Percentiles rank a stretch among this genome's conserved stretches.
These are phyloP conservation scores for Ptiloglossa arizonensis DNA, from an alignment of 1,140 invertebrate genomes.

Conservation along the genomic window DNA sequence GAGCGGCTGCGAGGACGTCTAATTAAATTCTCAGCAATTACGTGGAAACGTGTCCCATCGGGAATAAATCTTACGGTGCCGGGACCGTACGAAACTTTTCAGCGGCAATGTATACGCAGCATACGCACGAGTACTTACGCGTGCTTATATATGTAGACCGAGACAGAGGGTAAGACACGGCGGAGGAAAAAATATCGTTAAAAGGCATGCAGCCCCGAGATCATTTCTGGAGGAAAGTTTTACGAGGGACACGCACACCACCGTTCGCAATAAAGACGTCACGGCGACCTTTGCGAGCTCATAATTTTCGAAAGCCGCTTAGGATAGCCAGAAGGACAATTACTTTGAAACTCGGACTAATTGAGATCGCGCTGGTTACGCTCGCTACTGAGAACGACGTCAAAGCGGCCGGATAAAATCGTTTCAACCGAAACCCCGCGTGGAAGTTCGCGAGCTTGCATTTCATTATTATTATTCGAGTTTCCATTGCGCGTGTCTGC, in stretches of 20 bases:
- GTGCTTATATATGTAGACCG: too few relatives aligned
- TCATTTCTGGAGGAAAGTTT: slow-evolving; percentile 49
- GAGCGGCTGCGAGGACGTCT: too few relatives aligned
- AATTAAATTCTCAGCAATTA: too few relatives aligned
- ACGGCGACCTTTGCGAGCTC: slow-evolving; percentile 14
- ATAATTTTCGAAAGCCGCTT: slow-evolving; percentile 38
- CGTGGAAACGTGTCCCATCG: too few relatives aligned
- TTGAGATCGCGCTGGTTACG: slow-evolving; percentile 11
- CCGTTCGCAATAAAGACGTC: slow-evolving; percentile 45
- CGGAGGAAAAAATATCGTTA: slow-evolving; percentile 23
- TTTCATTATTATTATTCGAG: too few relatives aligned
- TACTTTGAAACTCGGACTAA: background rate
- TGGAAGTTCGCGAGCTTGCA: too few relatives aligned
- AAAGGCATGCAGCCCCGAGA: slow-evolving; percentile 19
- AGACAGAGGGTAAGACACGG: background rate
- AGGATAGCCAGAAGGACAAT: background rate
- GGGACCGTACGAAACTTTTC: slow-evolving; percentile 7
- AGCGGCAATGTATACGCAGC: background rate
- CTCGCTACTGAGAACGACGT: background rate
- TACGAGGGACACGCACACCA: slow-evolving; percentile 37
- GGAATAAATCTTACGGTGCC: too few relatives aligned
- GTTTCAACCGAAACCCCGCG: too few relatives aligned
- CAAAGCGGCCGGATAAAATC: too few relatives aligned
- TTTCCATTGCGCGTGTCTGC: too few relatives aligned
- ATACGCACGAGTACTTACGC: too few relatives aligned